Conservation (phyloP, 2,797 vertebrate genomes). For the Morus bassanus region DNA sequence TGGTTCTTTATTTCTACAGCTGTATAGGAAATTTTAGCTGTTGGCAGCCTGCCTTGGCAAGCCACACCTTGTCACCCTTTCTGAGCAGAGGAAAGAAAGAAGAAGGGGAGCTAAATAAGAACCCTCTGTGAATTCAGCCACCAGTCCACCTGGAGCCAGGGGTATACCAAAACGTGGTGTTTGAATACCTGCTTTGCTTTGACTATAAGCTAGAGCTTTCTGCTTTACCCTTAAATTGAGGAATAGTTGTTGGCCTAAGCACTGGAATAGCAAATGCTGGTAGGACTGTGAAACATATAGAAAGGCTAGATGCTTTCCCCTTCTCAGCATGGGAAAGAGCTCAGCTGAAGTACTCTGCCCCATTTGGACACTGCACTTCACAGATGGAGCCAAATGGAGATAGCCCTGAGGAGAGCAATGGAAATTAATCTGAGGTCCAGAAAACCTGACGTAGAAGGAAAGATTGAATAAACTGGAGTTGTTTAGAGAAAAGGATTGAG, state of each 20-base stretch:
- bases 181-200: background rate
- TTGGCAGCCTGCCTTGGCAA: constrained; percentile 30
- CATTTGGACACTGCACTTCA: background rate
- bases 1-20: constrained; percentile 36
- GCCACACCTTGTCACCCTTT: constrained; percentile 17
- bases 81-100: background rate
- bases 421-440: constrained; percentile 21
- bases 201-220: background rate
- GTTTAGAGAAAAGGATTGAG: background rate
- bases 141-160: background rate
- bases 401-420: background rate
- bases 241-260: background rate
- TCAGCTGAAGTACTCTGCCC: background rate
- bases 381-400: background rate
- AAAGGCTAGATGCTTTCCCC: background rate
- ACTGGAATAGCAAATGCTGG: background rate
- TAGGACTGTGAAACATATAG: background rate
- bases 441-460: constrained; percentile 14
- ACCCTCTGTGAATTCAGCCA: background rate
- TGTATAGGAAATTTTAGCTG: constrained; percentile 24
- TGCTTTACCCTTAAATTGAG: background rate
- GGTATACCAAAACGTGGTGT: background rate
- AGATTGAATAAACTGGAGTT: background rate
- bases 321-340: background rate
- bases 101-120: background rate